Conservation (phyloP, 2,888 invertebrate genomes). For the Drosophila meridiana region DNA sequence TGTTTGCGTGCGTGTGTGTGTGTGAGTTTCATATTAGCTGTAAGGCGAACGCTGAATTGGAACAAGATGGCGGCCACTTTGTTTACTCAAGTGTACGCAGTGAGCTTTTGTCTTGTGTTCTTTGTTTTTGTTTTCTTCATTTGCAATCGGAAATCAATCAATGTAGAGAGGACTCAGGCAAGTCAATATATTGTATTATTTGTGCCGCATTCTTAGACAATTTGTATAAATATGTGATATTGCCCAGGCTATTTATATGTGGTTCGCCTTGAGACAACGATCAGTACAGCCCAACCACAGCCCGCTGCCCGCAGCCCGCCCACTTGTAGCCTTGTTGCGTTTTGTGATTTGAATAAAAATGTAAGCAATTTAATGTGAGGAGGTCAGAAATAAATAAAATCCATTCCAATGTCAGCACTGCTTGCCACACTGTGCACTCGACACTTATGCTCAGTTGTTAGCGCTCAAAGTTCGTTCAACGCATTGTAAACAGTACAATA, state of each 20-base stretch:
- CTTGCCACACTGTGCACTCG: constrained; percentile 39
- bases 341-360: constrained; percentile 66
- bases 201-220: constrained; percentile 11
- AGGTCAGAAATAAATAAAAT: constrained; percentile 51
- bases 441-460: constrained; percentile 3
- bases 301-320: constrained; percentile 8
- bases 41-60: constrained; percentile 49
- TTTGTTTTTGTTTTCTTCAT: constrained; percentile 22
- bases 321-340: constrained; percentile 43
- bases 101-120: constrained; percentile 33
- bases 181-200: constrained; percentile 19
- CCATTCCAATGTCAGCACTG: constrained; percentile 56
- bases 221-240: constrained; percentile 13
- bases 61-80: constrained; percentile 58
- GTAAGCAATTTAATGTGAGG: constrained; percentile 44
- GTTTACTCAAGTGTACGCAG: constrained; percentile 53
- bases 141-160: constrained; percentile 35
- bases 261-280: constrained; percentile 55
- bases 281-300: constrained; percentile 7
- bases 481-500: constrained; percentile 52
- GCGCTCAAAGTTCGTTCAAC: constrained; percentile 67
- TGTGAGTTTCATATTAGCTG: constrained; percentile 32
- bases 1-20: constrained; percentile 21
- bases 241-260: constrained; percentile 49
- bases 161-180: constrained; percentile 15